phyloP scores from a whole-genome alignment of 1,140 invertebrate species.

The Anadara kagoshimensis region DNA sequence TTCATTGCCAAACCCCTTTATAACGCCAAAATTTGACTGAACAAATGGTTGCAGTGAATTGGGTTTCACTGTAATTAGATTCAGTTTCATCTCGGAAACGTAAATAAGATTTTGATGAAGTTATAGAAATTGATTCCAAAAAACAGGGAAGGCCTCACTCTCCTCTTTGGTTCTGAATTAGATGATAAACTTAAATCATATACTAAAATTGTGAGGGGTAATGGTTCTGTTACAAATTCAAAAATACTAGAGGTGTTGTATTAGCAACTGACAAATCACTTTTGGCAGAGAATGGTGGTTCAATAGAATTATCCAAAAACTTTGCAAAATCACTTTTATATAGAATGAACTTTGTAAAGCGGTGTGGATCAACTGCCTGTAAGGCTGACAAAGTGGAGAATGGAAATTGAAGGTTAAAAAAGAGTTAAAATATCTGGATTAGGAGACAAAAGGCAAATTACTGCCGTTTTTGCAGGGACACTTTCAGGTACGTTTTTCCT shows the following conservation, averaged over 20 bases:
- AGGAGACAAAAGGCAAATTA: slow-evolving; percentile 30
- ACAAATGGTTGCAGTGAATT: too few species aligned
- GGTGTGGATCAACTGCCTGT: background rate
- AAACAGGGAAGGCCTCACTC: background rate
- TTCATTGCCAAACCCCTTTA: too few species aligned
- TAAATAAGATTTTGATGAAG: slow-evolving; percentile 1
- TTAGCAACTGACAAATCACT: background rate
- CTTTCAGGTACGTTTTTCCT: too few species aligned
- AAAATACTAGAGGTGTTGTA: too few species aligned
- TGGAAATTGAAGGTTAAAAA: slow-evolving; percentile 13
- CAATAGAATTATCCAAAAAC: background rate
- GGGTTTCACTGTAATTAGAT: too few species aligned
- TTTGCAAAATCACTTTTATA: background rate
- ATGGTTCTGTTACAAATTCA: too few species aligned
- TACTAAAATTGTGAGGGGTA: background rate
- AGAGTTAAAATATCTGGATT: slow-evolving; percentile 10
- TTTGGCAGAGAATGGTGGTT: background rate
- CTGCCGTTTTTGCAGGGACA: background rate
- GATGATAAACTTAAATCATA: slow-evolving; percentile 3
- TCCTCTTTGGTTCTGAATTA: background rate
- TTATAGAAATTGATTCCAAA: background rate
- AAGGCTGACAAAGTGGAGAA: slow-evolving; percentile 11
- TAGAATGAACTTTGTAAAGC: background rate
- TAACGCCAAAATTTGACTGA: too few species aligned
- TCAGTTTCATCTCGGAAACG: too few species aligned